These are phyloP conservation scores for Mythimna vitellina DNA, from an alignment of 2,888 invertebrate genomes.

Conservation along the genomic window DNA sequence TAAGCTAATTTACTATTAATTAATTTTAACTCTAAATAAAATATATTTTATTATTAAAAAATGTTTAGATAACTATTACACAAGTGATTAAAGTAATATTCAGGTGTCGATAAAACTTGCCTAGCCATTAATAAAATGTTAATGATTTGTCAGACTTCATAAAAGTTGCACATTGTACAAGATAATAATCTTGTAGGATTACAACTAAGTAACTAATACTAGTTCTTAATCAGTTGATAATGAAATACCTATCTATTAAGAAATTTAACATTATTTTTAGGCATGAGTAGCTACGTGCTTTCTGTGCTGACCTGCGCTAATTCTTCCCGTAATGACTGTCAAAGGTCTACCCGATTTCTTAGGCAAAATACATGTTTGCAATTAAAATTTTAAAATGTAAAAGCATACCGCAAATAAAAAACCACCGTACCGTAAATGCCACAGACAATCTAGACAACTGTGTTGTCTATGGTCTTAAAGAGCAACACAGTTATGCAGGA, in stretches of 20 bases:
- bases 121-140: neutral
- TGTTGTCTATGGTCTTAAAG: too few species aligned
- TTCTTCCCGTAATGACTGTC: too few species aligned
- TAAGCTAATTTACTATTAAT: too few species aligned
- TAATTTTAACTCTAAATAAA: too few species aligned
- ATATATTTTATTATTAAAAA: too few species aligned
- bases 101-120: neutral
- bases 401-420: neutral
- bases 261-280: too few species aligned
- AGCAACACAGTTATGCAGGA: too few species aligned
- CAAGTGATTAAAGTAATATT: neutral
- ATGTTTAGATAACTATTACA: neutral
- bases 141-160: neutral
- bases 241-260: neutral
- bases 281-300: neutral
- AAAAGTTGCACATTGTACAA: slow-evolving; percentile 12
- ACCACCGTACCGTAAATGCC: too few species aligned
- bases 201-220: neutral
- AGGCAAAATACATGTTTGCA: neutral
- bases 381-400: neutral
- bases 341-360: too few species aligned
- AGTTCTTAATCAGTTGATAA: slow-evolving; percentile 6
- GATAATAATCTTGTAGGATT: neutral
- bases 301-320: neutral
- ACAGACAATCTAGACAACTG: too few species aligned